Conservation (phyloP, 2,113 vertebrate genomes). For the Tragelaphus strepsiceros region DNA sequence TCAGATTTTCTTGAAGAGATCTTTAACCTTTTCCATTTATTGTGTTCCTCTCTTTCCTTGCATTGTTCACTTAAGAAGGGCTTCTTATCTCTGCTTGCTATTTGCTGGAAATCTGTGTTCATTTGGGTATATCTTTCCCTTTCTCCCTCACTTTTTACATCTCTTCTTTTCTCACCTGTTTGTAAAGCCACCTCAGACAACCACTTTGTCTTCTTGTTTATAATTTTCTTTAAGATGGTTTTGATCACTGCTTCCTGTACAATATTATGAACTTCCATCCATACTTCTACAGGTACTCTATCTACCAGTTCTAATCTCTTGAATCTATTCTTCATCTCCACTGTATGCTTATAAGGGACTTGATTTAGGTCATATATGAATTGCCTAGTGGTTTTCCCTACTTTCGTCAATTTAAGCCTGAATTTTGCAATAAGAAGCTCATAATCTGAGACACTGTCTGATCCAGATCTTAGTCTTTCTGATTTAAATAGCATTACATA, state of each 20-base stretch:
- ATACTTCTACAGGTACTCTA: background rate
- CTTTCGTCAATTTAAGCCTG: background rate
- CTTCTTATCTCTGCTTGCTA: background rate
- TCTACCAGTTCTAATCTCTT: background rate
- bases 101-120: background rate
- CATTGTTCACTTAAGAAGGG: background rate
- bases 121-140: background rate
- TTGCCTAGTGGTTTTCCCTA: background rate
- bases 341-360: background rate
- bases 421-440: background rate
- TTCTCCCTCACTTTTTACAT: background rate
- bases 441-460: accelerated
- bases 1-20: background rate
- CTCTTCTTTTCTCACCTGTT: background rate
- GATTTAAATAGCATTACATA: background rate
- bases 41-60: background rate
- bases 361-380: background rate
- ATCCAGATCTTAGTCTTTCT: background rate
- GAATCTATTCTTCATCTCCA: background rate
- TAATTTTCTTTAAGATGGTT: background rate
- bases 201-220: background rate
- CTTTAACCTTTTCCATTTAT: background rate
- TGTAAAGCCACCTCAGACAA: background rate
- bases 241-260: background rate
- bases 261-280: background rate